A percentile compares a stretch with the other conserved stretches of the same genome.
Conservation (phyloP, 2,888 invertebrate genomes). For the Unio pictorum region DNA sequence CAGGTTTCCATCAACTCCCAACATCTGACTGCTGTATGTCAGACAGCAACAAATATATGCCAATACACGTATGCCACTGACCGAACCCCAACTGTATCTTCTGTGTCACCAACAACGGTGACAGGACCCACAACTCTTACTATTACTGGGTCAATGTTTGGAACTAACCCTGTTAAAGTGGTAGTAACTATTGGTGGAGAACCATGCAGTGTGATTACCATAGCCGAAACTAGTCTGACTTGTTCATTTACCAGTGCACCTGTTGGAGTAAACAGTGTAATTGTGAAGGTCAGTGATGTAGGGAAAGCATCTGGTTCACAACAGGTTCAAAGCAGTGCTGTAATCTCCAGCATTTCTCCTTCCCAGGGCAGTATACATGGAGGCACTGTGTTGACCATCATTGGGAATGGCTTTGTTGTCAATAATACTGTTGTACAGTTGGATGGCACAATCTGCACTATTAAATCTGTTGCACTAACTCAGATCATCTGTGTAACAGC, state of each 20-base stretch:
- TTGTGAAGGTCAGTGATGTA: constrained; percentile 28
- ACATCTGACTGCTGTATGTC: constrained; percentile 29
- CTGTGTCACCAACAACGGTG: constrained; percentile 32
- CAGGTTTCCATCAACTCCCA: constrained; percentile 8
- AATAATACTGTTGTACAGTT: constrained; percentile 38
- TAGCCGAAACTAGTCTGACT: constrained; percentile 31
- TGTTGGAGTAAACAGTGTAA: constrained; percentile 40
- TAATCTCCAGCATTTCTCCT: constrained; percentile 33
- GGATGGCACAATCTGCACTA: constrained; percentile 36
- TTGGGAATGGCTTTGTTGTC: constrained; percentile 43
- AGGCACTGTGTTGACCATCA: constrained; percentile 33
- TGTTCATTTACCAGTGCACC: constrained; percentile 46
- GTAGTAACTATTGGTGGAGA: constrained; percentile 51
- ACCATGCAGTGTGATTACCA: constrained; percentile 33
- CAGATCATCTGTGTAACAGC: constrained; percentile 42
- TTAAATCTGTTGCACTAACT: constrained; percentile 31
- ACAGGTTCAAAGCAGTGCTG: constrained; percentile 24
- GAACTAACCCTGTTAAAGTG: constrained; percentile 18
- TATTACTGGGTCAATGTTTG: constrained; percentile 41
- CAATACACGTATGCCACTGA: constrained; percentile 30
- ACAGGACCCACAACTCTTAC: constrained; percentile 36
- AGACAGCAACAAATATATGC: constrained; percentile 17
- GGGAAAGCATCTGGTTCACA: constrained; percentile 38
- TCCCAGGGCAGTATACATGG: constrained; percentile 47
- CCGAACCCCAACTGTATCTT: constrained; percentile 34